Evolutionary conservation across 2,113 vertebrate species (phyloP).

Genomic region (Xiphophorus couchianus): DNA sequence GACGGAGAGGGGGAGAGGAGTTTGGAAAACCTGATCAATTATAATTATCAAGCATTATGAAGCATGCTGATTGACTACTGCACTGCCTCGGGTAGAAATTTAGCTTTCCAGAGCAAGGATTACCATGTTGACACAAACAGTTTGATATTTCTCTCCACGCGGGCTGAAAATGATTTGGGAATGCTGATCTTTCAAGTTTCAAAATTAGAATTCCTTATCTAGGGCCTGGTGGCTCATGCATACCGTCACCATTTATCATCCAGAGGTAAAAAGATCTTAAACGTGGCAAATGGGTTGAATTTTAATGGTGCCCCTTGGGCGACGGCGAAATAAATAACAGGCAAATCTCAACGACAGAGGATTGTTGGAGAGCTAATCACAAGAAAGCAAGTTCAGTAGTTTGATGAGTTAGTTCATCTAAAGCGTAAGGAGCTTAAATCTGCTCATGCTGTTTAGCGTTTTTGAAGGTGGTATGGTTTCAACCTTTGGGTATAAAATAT

Average conservation of each 20-base stretch:
- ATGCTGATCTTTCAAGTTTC: background rate
- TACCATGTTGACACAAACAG: background rate
- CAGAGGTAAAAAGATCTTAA: slow-evolving; percentile 2
- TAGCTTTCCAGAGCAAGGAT: background rate
- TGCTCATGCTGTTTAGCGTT: background rate
- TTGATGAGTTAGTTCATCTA: background rate
- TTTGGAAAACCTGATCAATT: slow-evolving; percentile 7
- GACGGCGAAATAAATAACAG: slow-evolving; percentile 32
- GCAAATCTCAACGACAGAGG: slow-evolving; percentile 6
- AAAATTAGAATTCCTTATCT: slow-evolving; percentile 12
- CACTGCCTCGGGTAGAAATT: background rate
- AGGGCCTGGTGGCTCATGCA: background rate
- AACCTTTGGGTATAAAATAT: background rate
- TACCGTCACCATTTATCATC: slow-evolving; percentile 21
- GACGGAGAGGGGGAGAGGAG: background rate
- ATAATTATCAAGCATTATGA: background rate
- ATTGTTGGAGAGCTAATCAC: slow-evolving; percentile 33
- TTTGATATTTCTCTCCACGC: background rate
- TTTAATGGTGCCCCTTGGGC: slow-evolving; percentile 2
- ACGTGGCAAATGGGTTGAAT: background rate
- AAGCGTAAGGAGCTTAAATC: background rate
- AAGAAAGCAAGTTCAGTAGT: slow-evolving; percentile 22
- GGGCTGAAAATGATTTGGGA: background rate
- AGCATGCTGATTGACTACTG: background rate
- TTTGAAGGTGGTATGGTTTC: background rate